Percentiles rank a stretch among this genome's conserved stretches.
These are phyloP conservation scores for Aporophyla nigra DNA, from an alignment of 2,888 invertebrate species.

Conservation along the genomic window DNA sequence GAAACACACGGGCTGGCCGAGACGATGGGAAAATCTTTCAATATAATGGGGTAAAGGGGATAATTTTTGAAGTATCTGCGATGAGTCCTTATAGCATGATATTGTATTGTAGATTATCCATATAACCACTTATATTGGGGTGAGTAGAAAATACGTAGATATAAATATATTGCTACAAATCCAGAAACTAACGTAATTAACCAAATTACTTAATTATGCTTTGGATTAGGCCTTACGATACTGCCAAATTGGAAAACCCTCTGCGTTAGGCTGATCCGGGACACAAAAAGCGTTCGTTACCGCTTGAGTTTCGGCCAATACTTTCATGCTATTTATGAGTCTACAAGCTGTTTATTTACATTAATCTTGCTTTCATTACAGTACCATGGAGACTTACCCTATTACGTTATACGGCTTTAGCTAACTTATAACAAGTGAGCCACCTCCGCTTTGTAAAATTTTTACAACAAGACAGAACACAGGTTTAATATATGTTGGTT, in stretches of 20 bases:
- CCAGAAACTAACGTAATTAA: background rate
- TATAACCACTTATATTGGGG: background rate
- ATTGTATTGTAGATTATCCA: background rate
- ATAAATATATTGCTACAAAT: background rate
- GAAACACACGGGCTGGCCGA: conserved; percentile 53
- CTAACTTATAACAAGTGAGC: background rate
- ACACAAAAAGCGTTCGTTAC: background rate
- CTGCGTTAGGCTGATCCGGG: background rate
- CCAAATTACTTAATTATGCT: background rate
- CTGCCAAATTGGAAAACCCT: background rate
- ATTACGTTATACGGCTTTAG: background rate
- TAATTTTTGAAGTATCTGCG: conserved; percentile 16
- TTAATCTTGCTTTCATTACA: background rate
- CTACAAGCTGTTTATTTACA: background rate
- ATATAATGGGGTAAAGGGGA: conserved; percentile 17
- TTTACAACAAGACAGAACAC: background rate
- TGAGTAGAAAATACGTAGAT: background rate
- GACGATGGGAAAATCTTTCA: conserved; percentile 47
- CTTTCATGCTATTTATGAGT: background rate
- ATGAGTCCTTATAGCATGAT: background rate
- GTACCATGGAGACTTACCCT: background rate
- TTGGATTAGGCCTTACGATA: background rate
- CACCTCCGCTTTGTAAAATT: background rate
- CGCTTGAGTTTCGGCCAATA: background rate
- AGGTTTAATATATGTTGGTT: too few relatives aligned